Base-by-base conservation (phyloP, 2,888 invertebrate species). In the Eurois occulta region DNA sequence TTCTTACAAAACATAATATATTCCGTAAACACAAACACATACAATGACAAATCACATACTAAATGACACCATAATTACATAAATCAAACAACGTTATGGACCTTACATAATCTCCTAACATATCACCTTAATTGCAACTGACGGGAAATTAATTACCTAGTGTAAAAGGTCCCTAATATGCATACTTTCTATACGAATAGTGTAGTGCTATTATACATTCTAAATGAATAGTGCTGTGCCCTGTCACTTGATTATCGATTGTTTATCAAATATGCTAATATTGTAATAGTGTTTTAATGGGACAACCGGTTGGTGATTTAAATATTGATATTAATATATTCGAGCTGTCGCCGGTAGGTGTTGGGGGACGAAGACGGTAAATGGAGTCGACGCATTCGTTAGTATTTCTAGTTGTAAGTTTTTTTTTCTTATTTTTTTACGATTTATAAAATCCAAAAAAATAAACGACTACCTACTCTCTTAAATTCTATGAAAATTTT, bases 241-340 rank as follows among this genome's bases (percentile, higher is more conserved):
- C 87, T 88, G 89, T 89, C 87, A 87, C 88, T 90, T 91, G 89
- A 92, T 94, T 94, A 94, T 94, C 91, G 93, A 94, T 93, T 92
- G 93, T 95, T 94, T 93, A 94, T 95, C 93, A 92, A 93, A 92
- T 94, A 95, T 95, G 95, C 93, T 93, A 95, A 95, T 95, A 91
- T 90, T 85, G 91, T 95, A 95, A 95, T 94, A 94, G 94, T 91
- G 89, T 93, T 95, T 94, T 95, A 95, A 95, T 95, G 94, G 95
- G 92, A 90, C 92, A 91, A 93, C 92, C 92, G 92, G 93, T 93
- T 91, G 90, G 83, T 88, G 89, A 91, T 89, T 94, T 92, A 91
- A 92, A 93, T 93, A 93, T 92, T 92, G 88, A 91, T 91, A 92
- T 93, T 92, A 91, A 92, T 92, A 88, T 91, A 91, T 91, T 91